These are phyloP conservation scores for Corythornis cristatus DNA, from an alignment of 2,113 vertebrate genomes.

Conservation along the genomic window DNA sequence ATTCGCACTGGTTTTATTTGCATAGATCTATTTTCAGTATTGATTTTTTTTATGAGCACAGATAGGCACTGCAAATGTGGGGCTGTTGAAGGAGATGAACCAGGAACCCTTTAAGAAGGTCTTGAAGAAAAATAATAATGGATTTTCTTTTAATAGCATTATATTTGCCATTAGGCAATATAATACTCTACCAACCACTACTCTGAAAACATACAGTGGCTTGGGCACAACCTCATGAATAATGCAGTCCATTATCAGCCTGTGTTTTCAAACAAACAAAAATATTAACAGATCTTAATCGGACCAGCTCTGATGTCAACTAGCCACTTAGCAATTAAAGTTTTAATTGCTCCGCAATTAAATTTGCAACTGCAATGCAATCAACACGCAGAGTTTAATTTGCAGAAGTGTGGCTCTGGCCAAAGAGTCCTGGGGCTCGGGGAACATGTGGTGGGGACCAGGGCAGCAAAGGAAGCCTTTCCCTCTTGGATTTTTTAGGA, in stretches of 20 bases:
- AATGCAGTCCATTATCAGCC: background rate
- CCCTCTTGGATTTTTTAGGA: background rate
- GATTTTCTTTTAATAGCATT: background rate
- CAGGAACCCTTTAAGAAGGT: background rate
- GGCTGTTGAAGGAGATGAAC: too few species aligned
- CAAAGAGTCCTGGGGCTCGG: fast-evolving
- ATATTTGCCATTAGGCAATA: background rate
- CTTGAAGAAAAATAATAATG: background rate
- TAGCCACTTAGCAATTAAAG: background rate
- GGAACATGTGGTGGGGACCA: fast-evolving
- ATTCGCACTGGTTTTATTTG: background rate
- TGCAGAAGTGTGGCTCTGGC: background rate
- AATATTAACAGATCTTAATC: background rate
- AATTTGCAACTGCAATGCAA: background rate
- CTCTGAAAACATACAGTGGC: background rate
- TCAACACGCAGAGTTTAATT: background rate
- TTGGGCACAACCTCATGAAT: background rate
- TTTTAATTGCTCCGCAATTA: background rate
- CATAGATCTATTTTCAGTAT: background rate
- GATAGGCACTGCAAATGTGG: fast-evolving
- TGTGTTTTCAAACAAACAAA: background rate
- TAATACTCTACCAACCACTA: fast-evolving
- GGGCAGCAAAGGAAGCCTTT: background rate
- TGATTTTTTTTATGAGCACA: background rate
- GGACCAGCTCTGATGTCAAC: background rate